These are phyloP conservation scores for Equus przewalskii DNA, from an alignment of 2,113 vertebrate species.

Conservation along the genomic window DNA sequence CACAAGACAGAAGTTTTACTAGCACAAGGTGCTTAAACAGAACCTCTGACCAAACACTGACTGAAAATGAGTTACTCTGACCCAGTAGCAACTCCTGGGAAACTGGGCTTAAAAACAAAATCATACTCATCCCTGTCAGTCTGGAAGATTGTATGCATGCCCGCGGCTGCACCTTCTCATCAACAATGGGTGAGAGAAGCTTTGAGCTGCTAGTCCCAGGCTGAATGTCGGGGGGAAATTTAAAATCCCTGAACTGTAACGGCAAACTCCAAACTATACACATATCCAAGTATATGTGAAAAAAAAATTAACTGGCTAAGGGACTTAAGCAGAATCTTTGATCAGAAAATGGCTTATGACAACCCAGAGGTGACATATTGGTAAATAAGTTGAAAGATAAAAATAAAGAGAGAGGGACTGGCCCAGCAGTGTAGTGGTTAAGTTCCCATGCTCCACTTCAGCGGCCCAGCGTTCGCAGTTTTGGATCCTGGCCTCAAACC, in stretches of 20 bases:
- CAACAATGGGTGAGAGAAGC: neutral
- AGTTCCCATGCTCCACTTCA: no score
- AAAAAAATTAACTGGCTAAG: neutral
- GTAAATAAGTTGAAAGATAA: neutral
- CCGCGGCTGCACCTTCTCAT: neutral
- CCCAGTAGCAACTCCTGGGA: neutral
- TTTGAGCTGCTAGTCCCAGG: neutral
- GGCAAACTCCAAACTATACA: neutral
- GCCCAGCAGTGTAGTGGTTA: no score
- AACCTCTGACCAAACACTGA: neutral
- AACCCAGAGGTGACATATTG: neutral
- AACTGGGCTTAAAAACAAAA: neutral
- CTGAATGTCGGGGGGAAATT: neutral
- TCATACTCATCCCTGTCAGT: neutral
- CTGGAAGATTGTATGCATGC: neutral
- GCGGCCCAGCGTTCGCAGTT: no score
- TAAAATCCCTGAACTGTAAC: neutral
- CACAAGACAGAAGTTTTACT: neutral
- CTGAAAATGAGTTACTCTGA: neutral
- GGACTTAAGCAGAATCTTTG: neutral
- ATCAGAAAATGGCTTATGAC: neutral
- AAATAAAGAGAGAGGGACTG: neutral
- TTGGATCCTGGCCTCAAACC: no score
- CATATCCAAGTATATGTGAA: neutral
- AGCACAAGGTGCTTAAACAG: neutral